A percentile compares a stretch with the other conserved stretches of the same genome.
Evolutionary conservation across 2,888 invertebrate species (phyloP).

Genomic region (Steinernema hermaphroditum): DNA sequence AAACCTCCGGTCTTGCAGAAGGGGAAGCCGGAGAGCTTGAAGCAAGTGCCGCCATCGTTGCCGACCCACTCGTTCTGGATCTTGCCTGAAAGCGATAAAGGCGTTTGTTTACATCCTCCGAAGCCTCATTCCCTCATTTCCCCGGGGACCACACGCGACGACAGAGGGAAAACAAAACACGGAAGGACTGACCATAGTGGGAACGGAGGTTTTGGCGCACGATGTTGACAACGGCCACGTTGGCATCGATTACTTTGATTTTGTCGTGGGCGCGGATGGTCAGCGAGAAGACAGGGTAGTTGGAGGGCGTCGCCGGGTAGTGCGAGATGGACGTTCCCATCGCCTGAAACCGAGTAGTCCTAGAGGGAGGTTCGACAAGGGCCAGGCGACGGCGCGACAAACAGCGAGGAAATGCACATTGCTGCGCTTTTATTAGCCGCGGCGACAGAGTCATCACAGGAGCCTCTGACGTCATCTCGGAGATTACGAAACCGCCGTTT

Average conservation of each 20-base stretch:
- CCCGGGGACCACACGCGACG: no score
- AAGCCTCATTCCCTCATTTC: no score
- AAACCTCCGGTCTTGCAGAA: not conserved
- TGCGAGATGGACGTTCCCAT: not conserved
- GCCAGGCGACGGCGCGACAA: no score
- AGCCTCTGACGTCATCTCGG: no score
- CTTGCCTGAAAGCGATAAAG: not conserved
- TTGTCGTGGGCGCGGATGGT: not conserved
- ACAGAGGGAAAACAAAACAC: no score
- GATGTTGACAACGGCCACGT: not conserved
- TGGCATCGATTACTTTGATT: not conserved
- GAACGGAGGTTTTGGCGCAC: not conserved
- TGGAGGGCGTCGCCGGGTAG: not conserved
- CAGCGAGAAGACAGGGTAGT: not conserved
- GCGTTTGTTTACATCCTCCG: no score
- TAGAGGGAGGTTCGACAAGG: no score
- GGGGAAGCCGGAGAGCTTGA: not conserved
- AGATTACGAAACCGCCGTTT: no score
- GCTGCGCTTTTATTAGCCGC: no score
- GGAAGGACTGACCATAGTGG: constrained; percentile 6
- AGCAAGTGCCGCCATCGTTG: not conserved
- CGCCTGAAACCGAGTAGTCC: not conserved
- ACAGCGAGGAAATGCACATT: no score
- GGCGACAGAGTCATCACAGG: no score
- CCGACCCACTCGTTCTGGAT: not conserved